Base-by-base conservation (phyloP, 2,888 invertebrate species). In the Augochlorella aurata region DNA sequence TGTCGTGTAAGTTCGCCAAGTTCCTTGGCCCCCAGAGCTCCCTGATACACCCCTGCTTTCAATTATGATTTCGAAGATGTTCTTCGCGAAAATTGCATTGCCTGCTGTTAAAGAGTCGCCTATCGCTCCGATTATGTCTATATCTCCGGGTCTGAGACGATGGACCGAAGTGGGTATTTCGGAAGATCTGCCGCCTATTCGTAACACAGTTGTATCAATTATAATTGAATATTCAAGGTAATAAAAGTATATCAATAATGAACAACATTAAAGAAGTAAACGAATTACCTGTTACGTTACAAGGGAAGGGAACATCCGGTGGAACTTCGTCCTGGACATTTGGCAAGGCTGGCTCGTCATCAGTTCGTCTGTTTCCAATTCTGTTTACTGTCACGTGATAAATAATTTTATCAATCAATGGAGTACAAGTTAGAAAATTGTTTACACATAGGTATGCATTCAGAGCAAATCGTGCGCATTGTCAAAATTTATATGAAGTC, bases 1-100 rank as follows among this genome's bases (percentile, higher is more conserved):
- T 0, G 97, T 97, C 68, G 96, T 92, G 91, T 94, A 96, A 90
- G 96, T 94, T n/a, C 96, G 94, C 97, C 97, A 97, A 0, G 95
- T 95, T 47, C 95, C 95, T 91, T 96, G 95, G 0, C 97, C 97
- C 5, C 97, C 97, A 12, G 90, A 91, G 9, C 85, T 69, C 5
- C 88, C 89, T 0, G 88, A 54, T 5, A 84, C 88, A 8, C 93
- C 93, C 54, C 93, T 89, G 77, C 91, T 93, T 76, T 93, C 92
- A 47, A 92, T 91, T 0, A 89, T 65, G 0, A 95, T 87, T 9
- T 95, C 94, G 1, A 94, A 66, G 0, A 95, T 50, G 52, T 89
- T 93, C 0, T 92, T 92, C 0, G 95, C 95, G 29, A 94, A 93
- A 44, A 94, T 93, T 5, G 95, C 96, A 84, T 94, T 94, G 21